Evolutionary conservation across 2,888 invertebrate species (phyloP).

Genomic region (Blastobasis adustella): DNA sequence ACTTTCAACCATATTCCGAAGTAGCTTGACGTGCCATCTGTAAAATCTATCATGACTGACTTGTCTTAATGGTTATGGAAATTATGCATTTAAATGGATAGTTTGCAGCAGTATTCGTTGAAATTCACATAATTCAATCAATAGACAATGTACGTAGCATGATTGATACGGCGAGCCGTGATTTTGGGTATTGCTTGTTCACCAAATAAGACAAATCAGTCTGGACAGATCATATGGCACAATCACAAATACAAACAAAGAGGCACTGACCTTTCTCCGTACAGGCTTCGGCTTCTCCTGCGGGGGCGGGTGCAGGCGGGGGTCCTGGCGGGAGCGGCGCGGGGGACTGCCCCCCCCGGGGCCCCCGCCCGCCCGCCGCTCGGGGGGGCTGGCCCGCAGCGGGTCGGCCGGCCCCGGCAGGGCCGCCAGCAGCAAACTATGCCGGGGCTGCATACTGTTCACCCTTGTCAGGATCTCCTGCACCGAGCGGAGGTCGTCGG

Average conservation of each 20-base stretch:
- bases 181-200: too few species aligned
- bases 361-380: slow-evolving; percentile 23
- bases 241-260: not conserved
- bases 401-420: slow-evolving; percentile 34
- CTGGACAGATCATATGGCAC: not conserved
- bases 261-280: slow-evolving; percentile 63
- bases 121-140: too few species aligned
- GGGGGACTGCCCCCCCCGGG: slow-evolving; percentile 23
- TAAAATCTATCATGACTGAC: too few species aligned
- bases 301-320: slow-evolving; percentile 63
- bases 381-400: slow-evolving; percentile 24
- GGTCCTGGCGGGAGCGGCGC: slow-evolving; percentile 45
- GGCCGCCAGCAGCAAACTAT: slow-evolving; percentile 65
- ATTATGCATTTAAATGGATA: too few species aligned
- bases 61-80: too few species aligned
- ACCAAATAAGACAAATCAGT: too few species aligned
- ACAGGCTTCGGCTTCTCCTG: slow-evolving; percentile 66
- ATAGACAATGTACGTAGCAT: too few species aligned
- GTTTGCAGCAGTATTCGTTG: too few species aligned
- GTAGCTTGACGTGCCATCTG: too few species aligned
- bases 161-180: too few species aligned
- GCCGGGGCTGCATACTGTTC: slow-evolving; percentile 70
- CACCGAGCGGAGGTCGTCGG: slow-evolving; percentile 63
- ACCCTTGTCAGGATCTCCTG: slow-evolving; percentile 67
- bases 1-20: too few species aligned